Evolutionary conservation across 1,140 invertebrate species (phyloP).

Genomic region (Brachionus paranguensis): DNA sequence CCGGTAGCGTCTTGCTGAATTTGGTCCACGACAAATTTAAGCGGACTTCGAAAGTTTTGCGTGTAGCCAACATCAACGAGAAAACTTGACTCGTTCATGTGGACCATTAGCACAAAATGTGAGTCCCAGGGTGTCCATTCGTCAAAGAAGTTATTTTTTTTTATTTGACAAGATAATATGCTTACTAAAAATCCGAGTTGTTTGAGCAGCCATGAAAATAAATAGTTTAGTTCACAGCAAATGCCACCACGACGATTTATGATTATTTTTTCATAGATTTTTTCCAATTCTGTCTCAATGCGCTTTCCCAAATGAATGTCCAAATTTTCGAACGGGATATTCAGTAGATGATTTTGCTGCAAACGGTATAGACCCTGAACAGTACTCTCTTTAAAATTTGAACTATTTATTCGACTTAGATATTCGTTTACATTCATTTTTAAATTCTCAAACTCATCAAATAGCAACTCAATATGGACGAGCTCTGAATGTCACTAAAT

Average conservation of each 20-base stretch:
- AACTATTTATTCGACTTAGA: slow-evolving; percentile 13
- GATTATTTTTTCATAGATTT: slow-evolving; percentile 35
- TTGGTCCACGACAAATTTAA: slow-evolving; percentile 2
- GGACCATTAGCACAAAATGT: slow-evolving; percentile 12
- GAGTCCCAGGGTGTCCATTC: slow-evolving; percentile 7
- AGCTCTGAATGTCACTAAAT: background rate
- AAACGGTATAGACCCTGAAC: background rate
- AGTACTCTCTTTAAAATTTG: slow-evolving; percentile 28
- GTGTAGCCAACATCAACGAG: slow-evolving; percentile 23
- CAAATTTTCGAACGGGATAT: slow-evolving; percentile 36
- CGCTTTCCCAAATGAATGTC: slow-evolving; percentile 29
- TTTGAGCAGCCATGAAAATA: slow-evolving; percentile 23
- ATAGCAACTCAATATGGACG: background rate
- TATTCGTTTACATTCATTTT: slow-evolving; percentile 21
- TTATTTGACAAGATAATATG: slow-evolving; percentile 27
- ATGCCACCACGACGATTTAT: slow-evolving; percentile 9
- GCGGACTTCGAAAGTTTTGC: slow-evolving; percentile 18
- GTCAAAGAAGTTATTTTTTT: background rate
- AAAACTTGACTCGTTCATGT: slow-evolving; percentile 23
- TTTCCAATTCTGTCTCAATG: background rate
- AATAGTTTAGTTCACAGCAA: slow-evolving; percentile 32
- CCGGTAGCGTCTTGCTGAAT: slow-evolving; percentile 16
- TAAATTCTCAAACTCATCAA: background rate
- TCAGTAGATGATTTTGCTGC: slow-evolving; percentile 34
- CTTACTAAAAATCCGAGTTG: slow-evolving; percentile 12